Percentiles rank a stretch among this genome's conserved stretches.
phyloP scores from a whole-genome alignment of 2,888 invertebrate genomes.

The Lycophotia porphyrea region DNA sequence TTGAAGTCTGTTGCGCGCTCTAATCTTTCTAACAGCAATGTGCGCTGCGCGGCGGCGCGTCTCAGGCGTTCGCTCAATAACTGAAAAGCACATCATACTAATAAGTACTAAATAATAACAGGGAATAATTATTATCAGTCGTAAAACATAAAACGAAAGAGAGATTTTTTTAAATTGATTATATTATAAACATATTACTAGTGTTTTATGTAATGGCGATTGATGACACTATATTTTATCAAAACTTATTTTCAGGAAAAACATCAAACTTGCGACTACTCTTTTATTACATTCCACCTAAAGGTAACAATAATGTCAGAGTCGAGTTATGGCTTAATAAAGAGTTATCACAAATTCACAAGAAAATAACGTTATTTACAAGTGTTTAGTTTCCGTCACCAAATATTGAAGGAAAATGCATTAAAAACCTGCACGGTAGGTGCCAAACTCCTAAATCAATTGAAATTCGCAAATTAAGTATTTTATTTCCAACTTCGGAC shows the following conservation, averaged over 20 bases:
- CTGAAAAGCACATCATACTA: conserved; percentile 85
- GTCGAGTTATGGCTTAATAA: not conserved
- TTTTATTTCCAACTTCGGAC: not conserved
- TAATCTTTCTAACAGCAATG: conserved; percentile 91
- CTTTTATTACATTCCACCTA: not conserved
- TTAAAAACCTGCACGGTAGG: not conserved
- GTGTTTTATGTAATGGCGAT: conserved; percentile 20
- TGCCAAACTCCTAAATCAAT: conserved; percentile 20
- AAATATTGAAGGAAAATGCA: conserved; percentile 4
- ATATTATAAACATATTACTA: too few relatives aligned
- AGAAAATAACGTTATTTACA: conserved; percentile 29
- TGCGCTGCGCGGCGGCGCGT: conserved; percentile 92
- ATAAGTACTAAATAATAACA: conserved; percentile 22
- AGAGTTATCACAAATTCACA: conserved; percentile 27
- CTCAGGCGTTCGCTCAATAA: conserved; percentile 93
- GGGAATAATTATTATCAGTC: not conserved
- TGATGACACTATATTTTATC: not conserved
- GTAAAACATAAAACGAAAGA: not conserved
- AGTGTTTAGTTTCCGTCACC: conserved; percentile 16
- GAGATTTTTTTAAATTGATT: not conserved
- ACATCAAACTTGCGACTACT: not conserved
- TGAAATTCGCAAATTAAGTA: not conserved
- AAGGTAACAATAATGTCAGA: conserved; percentile 26
- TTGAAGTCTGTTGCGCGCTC: conserved; percentile 94
- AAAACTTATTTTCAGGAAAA: conserved; percentile 30